These are phyloP conservation scores for Cyphomyrus plagiostoma DNA, from an alignment of 2,113 vertebrate genomes.

Conservation along the genomic window DNA sequence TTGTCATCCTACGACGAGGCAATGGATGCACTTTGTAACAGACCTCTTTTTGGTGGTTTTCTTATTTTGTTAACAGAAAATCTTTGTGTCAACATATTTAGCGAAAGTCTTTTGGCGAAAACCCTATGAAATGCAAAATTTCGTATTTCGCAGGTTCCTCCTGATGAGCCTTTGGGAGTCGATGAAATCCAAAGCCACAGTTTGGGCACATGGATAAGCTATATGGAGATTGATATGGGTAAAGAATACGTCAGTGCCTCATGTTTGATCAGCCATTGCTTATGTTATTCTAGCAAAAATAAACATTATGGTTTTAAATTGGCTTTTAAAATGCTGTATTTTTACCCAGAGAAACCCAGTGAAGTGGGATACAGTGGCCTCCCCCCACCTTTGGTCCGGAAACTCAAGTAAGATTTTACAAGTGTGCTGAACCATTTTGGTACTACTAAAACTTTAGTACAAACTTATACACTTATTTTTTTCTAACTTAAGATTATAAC, in stretches of 20 bases:
- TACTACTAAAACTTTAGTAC: neutral
- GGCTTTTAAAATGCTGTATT: neutral
- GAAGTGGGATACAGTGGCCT: conserved; percentile 44
- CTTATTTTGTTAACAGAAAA: neutral
- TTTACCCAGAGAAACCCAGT: conserved; percentile 51
- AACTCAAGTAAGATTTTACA: conserved; percentile 49
- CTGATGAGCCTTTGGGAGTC: conserved; percentile 57
- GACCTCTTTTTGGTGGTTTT: neutral
- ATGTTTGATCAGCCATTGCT: neutral
- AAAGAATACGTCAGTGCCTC: conserved; percentile 18
- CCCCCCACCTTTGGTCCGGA: conserved; percentile 47
- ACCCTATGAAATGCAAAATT: neutral
- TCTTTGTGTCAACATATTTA: neutral
- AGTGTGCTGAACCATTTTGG: neutral
- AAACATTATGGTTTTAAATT: neutral
- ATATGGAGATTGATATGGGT: conserved; percentile 61
- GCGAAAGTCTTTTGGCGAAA: neutral
- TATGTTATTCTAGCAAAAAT: neutral
- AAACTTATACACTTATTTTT: neutral
- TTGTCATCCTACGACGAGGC: neutral
- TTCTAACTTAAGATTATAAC: neutral
- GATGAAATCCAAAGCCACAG: conserved; percentile 58
- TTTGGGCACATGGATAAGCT: conserved; percentile 45
- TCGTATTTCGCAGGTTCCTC: conserved; percentile 29
- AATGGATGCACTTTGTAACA: neutral